phyloP scores from a whole-genome alignment of 2,113 vertebrate species.

The Nibea albiflora region DNA sequence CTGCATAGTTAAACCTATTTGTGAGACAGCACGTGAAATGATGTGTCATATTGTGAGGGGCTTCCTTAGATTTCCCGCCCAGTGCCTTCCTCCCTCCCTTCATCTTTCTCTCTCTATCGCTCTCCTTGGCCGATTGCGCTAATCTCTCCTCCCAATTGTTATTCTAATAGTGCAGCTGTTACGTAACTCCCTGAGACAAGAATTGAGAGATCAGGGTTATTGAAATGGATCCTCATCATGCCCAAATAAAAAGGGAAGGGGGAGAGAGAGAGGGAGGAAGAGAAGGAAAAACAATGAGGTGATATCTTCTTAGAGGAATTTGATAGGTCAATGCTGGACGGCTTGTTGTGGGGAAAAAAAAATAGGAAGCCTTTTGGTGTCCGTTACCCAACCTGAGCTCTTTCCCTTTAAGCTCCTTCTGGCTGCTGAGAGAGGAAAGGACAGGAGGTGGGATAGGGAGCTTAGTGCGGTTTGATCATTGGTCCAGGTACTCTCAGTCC shows the following conservation, averaged over 20 bases:
- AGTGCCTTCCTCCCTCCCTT: slow-evolving; percentile 30
- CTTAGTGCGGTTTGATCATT: slow-evolving; percentile 55
- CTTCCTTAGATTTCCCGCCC: slow-evolving; percentile 65
- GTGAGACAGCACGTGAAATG: slow-evolving; percentile 55
- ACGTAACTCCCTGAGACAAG: slow-evolving; percentile 72
- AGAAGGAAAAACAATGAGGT: slow-evolving; percentile 21
- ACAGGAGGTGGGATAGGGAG: slow-evolving; percentile 49
- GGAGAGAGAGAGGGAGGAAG: not conserved
- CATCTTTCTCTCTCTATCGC: slow-evolving; percentile 24
- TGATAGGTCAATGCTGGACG: slow-evolving; percentile 51
- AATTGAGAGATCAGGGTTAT: slow-evolving; percentile 74
- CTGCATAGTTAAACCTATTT: slow-evolving; percentile 36
- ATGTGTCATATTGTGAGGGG: slow-evolving; percentile 73
- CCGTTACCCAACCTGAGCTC: slow-evolving; percentile 41
- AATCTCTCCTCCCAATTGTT: slow-evolving; percentile 79
- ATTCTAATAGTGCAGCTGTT: slow-evolving; percentile 79
- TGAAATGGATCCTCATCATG: slow-evolving; percentile 69
- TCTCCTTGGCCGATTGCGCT: slow-evolving; percentile 67
- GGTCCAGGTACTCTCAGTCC: slow-evolving; percentile 60
- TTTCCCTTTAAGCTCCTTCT: slow-evolving; percentile 65
- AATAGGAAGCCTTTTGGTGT: slow-evolving; percentile 53
- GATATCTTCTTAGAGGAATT: slow-evolving; percentile 46
- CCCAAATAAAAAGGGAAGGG: slow-evolving; percentile 43
- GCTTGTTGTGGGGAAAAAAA: slow-evolving; percentile 47
- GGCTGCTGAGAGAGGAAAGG: slow-evolving; percentile 54